Base-by-base conservation (phyloP, 1,140 invertebrate species). In the Drosophila subobscura region DNA sequence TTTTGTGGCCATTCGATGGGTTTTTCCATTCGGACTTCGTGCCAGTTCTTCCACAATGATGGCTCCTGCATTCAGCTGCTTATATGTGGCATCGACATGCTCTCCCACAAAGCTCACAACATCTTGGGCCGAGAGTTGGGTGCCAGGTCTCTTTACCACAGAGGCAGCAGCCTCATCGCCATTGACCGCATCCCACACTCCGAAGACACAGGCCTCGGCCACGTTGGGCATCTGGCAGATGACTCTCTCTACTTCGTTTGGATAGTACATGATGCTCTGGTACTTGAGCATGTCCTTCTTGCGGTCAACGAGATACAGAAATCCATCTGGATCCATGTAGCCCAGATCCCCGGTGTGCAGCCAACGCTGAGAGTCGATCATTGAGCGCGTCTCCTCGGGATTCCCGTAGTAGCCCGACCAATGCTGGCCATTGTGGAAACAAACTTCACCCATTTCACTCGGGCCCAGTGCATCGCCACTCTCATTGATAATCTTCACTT, bases 311-410 rank as follows among this genome's bases (percentile, higher is more conserved):
- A 95, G 92, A 49, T 90, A 93, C 1, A 93, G 72, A 10, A 90
- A 81, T 1, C 92, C 92, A 22, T 94, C 84, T 4, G 92, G 78
- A 67, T 95, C 93, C 53, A 93, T 90, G 47, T 92, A 93, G 2
- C 93, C 95, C 23, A 95, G 88, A 81, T 96, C 95, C 12, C 95
- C 95, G 10, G 94, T 94, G 56, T 93, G 92, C 3, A 94, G 88
- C 94, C 95, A 96, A 2, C 94, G 93, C n/a, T 90, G 68, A 0
- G 52, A 14, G 44, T 90, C 79, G 0, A 57, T 56, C 0, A 77
- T 53, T 0, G 54, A 4, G 0, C 5, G 51, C 0, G 77, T 63
- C 4, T 66, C 83, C 5, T 45, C n/a, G 0, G 42, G 47, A 41
- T 90, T 90, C 4, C 45, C 60, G 16, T 70, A 85, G 47, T 91